These are phyloP conservation scores for Caenorhabditis macrosperma DNA, from an alignment of 2,888 invertebrate genomes.

Conservation along the genomic window DNA sequence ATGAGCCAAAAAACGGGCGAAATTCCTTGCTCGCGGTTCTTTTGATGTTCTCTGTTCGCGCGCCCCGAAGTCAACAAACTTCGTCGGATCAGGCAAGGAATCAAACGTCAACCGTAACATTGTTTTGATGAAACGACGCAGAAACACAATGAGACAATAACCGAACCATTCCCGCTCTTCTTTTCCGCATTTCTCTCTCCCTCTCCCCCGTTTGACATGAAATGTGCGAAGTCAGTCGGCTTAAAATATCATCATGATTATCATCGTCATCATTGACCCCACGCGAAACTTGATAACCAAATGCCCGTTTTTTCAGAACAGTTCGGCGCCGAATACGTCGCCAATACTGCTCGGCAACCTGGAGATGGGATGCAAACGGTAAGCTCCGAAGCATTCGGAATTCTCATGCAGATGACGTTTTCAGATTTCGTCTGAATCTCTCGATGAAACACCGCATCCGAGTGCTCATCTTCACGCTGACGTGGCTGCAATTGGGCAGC, in stretches of 20 bases:
- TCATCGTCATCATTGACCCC: neutral
- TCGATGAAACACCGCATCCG: conserved; percentile 50
- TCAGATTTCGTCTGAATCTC: conserved; percentile 35
- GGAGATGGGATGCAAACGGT: conserved; percentile 48
- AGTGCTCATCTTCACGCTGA: conserved; percentile 42
- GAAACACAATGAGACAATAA: conserved; percentile 10
- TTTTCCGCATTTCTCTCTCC: neutral
- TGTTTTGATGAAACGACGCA: neutral
- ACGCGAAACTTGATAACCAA: conserved; percentile 11
- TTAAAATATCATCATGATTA: conserved; percentile 11
- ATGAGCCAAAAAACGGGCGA: too few relatives aligned
- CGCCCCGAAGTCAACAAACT: conserved; percentile 11
- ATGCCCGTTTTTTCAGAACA: conserved; percentile 37
- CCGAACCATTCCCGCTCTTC: conserved; percentile 6
- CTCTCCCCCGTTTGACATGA: conserved; percentile 9
- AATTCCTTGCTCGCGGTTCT: too few relatives aligned
- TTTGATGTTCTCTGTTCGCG: conserved; percentile 19
- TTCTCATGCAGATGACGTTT: too few relatives aligned
- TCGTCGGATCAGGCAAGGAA: neutral
- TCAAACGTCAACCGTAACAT: conserved; percentile 45
- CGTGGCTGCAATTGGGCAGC: conserved; percentile 59
- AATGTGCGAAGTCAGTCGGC: conserved; percentile 18
- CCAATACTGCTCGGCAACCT: conserved; percentile 46
- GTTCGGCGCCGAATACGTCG: conserved; percentile 48
- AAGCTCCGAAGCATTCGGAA: neutral